Evolutionary conservation across 2,113 vertebrate species (phyloP).

Genomic region (Tetrao urogallus): DNA sequence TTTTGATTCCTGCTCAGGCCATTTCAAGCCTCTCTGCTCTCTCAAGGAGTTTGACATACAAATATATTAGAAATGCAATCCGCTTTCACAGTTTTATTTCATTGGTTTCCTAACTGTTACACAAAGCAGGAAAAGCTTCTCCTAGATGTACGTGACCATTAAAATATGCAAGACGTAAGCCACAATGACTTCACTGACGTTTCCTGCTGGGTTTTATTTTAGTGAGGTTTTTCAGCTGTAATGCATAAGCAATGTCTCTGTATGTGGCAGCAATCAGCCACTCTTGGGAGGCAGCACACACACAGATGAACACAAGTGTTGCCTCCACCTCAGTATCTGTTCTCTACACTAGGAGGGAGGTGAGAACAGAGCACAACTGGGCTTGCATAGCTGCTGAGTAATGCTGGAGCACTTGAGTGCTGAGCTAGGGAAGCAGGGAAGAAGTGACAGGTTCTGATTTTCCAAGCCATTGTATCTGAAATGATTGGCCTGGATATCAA

Average conservation of each 20-base stretch:
- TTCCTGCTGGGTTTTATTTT: not conserved
- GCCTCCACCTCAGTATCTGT: not conserved
- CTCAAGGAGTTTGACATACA: not conserved
- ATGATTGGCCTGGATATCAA: not conserved
- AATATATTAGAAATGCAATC: not conserved
- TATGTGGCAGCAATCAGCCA: not conserved
- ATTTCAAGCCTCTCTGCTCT: not conserved
- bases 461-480: not conserved
- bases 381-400: accelerated
- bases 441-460: not conserved
- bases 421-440: not conserved
- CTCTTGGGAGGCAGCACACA: not conserved
- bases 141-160: not conserved
- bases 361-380: not conserved
- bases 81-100: accelerated
- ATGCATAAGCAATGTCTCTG: not conserved
- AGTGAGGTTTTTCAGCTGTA: not conserved
- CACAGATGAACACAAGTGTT: not conserved
- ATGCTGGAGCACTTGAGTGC: not conserved
- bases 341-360: not conserved
- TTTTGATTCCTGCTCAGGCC: not conserved
- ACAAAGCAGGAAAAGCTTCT: not conserved
- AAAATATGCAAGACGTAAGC: not conserved
- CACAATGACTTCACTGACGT: not conserved
- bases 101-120: not conserved